Conservation (phyloP, 2,888 invertebrate genomes). For the Phlogophora meticulosa region DNA sequence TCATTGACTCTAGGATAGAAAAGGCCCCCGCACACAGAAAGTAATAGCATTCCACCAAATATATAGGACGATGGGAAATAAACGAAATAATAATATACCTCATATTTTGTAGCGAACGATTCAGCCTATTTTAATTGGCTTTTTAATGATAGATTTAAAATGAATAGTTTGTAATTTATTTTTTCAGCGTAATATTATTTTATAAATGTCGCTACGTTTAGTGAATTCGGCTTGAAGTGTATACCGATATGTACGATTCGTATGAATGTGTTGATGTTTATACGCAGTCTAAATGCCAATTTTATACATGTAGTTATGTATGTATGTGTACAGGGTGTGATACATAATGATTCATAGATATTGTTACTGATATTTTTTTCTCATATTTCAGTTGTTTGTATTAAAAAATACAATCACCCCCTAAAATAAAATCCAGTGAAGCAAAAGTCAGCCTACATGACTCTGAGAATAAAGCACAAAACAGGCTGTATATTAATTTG, state of each 20-base stretch:
- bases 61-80: constrained; percentile 59
- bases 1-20: constrained; percentile 48
- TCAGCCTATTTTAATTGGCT: constrained; percentile 79
- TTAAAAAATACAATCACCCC: too few relatives aligned
- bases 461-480: constrained; percentile 38
- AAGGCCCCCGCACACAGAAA: constrained; percentile 45
- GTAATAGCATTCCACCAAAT: constrained; percentile 77
- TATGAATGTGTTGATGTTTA: constrained; percentile 65
- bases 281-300: constrained; percentile 71
- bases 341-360: constrained; percentile 65
- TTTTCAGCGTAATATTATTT: constrained; percentile 64
- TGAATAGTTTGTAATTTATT: constrained; percentile 69
- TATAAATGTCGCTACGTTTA: constrained; percentile 69
- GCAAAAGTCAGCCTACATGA: neutral
- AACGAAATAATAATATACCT: constrained; percentile 84
- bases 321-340: constrained; percentile 78
- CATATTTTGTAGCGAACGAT: constrained; percentile 86
- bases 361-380: neutral
- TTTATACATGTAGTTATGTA: constrained; percentile 74
- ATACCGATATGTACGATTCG: constrained; percentile 55
- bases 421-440: too few relatives aligned
- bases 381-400: too few relatives aligned
- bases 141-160: constrained; percentile 68
- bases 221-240: constrained; percentile 68
- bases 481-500: neutral